Conservation (phyloP, 2,113 vertebrate genomes). For the Phrynocephalus versicolor region DNA sequence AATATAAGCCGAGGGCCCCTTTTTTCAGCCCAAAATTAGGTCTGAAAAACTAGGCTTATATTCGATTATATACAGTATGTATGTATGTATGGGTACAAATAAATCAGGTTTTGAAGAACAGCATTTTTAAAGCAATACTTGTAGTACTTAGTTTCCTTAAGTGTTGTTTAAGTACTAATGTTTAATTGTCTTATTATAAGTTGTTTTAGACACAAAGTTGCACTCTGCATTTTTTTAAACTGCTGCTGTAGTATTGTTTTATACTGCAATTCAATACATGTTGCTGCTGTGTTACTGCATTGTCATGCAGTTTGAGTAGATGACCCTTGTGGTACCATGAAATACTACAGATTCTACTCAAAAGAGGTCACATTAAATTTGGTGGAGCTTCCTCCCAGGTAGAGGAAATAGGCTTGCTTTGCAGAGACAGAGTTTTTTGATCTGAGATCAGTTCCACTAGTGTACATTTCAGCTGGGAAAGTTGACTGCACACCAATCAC, state of each 20-base stretch:
- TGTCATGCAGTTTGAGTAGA: too few relatives aligned
- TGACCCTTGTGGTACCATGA: too few relatives aligned
- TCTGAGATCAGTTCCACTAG: neutral
- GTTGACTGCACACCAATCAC: neutral
- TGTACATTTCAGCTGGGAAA: neutral
- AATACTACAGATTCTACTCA: neutral
- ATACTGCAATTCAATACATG: neutral
- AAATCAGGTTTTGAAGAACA: neutral
- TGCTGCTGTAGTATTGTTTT: neutral
- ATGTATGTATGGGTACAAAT: too few relatives aligned
- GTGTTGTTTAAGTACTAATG: neutral
- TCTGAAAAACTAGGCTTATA: too few relatives aligned
- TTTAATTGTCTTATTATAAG: neutral
- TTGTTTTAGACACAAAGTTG: neutral
- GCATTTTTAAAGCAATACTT: neutral
- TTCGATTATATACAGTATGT: too few relatives aligned
- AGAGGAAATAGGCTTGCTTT: neutral
- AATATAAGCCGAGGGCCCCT: too few relatives aligned
- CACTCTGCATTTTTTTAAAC: neutral
- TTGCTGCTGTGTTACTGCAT: too few relatives aligned
- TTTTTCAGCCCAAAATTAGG: too few relatives aligned
- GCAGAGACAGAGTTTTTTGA: neutral
- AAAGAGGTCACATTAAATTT: neutral
- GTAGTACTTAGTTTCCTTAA: neutral
- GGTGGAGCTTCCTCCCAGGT: neutral